These are phyloP conservation scores for Lutjanus argentimaculatus DNA, from an alignment of 2,797 vertebrate species.

Conservation along the genomic window DNA sequence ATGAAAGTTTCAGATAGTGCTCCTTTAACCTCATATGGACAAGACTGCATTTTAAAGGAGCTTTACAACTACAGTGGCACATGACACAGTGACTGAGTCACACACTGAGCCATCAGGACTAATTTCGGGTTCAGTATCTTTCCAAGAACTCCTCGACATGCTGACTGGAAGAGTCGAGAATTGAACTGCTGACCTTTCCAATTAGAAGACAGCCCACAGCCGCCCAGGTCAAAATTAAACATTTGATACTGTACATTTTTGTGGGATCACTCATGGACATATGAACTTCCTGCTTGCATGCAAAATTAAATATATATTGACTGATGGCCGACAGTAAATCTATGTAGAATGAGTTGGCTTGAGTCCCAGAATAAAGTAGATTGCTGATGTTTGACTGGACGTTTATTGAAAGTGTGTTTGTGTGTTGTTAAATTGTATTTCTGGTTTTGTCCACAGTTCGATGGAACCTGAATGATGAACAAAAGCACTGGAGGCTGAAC, in stretches of 20 bases:
- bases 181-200: no score
- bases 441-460: constrained; percentile 82
- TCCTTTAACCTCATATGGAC: no score
- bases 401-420: constrained; percentile 34
- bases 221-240: constrained; percentile 14
- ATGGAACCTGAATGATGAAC: constrained; percentile 92
- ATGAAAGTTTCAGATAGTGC: no score
- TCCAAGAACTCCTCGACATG: no score
- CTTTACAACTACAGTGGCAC: no score
- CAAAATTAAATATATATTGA: constrained; percentile 44
- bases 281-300: background rate
- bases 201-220: no score
- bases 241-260: constrained; percentile 17
- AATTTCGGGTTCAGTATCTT: no score
- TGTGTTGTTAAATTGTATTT: constrained; percentile 36
- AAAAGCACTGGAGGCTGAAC: constrained; percentile 88
- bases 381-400: constrained; percentile 34
- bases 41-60: no score
- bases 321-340: constrained; percentile 50
- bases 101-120: no score
- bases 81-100: no score
- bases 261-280: constrained; percentile 11
- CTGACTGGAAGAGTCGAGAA: no score
- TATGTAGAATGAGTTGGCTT: constrained; percentile 49
- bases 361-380: constrained; percentile 44